phyloP scores from a whole-genome alignment of 2,797 vertebrate genomes.

The Acropternis orthonyx region DNA sequence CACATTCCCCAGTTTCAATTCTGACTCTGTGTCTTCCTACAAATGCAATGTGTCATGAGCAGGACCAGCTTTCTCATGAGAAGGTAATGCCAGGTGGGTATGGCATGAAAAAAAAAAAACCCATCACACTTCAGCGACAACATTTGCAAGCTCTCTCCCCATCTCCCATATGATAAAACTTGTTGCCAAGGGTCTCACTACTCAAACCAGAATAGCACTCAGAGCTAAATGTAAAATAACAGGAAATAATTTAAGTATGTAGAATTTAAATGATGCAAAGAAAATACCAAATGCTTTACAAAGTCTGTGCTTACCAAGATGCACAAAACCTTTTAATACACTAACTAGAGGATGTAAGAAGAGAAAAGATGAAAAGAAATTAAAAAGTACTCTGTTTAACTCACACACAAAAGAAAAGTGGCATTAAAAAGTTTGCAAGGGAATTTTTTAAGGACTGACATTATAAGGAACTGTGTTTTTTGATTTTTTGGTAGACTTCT shows the following conservation, averaged over 20 bases:
- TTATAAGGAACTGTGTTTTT: background rate
- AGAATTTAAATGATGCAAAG: background rate
- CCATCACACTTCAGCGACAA: background rate
- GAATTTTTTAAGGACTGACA: background rate
- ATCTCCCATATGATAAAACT: background rate
- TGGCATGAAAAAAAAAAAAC: background rate
- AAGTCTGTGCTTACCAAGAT: background rate
- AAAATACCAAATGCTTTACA: background rate
- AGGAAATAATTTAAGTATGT: background rate
- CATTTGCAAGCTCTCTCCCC: background rate
- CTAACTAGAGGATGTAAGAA: background rate
- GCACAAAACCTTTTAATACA: background rate
- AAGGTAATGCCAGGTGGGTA: background rate
- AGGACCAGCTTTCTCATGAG: background rate
- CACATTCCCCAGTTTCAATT: background rate
- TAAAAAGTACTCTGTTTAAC: background rate
- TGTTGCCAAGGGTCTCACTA: background rate
- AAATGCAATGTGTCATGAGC: accelerated
- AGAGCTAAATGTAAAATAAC: background rate
- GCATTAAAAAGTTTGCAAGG: background rate
- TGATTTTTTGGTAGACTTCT: background rate
- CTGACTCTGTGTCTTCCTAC: background rate
- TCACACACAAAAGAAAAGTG: background rate
- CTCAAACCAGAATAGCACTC: background rate
- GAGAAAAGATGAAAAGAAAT: background rate